Evolutionary conservation across 2,797 vertebrate species (phyloP).

Genomic region (Crenuchus spilurus): DNA sequence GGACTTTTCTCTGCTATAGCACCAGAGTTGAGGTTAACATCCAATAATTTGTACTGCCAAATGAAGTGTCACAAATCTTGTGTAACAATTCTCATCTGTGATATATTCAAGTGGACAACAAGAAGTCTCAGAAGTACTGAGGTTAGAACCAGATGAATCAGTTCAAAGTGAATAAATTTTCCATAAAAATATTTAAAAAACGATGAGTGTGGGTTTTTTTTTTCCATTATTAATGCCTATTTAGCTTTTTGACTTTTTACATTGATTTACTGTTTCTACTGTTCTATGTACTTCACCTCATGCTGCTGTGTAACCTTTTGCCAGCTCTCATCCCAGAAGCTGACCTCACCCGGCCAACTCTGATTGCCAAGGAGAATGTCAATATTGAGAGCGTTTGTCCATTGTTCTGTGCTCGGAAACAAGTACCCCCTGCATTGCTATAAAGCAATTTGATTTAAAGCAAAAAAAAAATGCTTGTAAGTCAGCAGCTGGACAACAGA

Average conservation of each 20-base stretch:
- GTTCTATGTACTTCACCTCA: conserved; percentile 39
- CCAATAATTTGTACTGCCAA: neutral
- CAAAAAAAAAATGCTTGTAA: conserved; percentile 67
- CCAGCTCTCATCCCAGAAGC: conserved; percentile 52
- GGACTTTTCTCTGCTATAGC: neutral
- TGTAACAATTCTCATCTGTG: neutral
- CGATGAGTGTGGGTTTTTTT: conserved; percentile 8
- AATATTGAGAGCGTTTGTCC: conserved; percentile 79
- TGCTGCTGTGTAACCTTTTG: conserved; percentile 45
- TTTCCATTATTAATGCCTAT: conserved; percentile 8
- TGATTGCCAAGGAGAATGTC: conserved; percentile 78
- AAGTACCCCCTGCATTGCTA: conserved; percentile 70
- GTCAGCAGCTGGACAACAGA: conserved; percentile 50
- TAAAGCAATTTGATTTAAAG: conserved; percentile 76
- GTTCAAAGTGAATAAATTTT: neutral
- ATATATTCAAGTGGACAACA: neutral
- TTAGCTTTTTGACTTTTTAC: conserved; percentile 4
- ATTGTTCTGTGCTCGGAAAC: conserved; percentile 74
- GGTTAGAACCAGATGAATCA: neutral
- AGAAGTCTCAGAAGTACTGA: neutral
- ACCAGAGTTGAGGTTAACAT: conserved; percentile 3
- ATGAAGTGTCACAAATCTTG: conserved; percentile 2
- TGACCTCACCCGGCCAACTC: conserved; percentile 72
- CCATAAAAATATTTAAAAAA: conserved; percentile 8
- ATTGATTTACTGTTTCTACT: neutral